Evolutionary conservation across 2,113 vertebrate genomes (phyloP).

Genomic region (Gymnocephalus cernua): DNA sequence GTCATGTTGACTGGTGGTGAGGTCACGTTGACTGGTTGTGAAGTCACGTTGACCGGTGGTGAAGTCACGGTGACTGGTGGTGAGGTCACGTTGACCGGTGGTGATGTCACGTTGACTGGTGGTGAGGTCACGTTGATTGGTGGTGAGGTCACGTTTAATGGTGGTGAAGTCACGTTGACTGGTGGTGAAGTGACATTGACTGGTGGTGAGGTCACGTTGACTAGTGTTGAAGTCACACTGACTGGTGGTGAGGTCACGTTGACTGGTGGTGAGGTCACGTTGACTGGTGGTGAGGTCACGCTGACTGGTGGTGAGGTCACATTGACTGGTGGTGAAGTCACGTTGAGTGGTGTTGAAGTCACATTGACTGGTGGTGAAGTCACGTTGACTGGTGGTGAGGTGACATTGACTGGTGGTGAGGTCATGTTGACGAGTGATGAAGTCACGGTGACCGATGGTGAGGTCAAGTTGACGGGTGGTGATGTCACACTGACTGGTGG

Average conservation of each 20-base stretch:
- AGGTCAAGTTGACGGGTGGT: background rate
- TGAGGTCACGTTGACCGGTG: too few species aligned
- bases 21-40: too few species aligned
- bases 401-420: background rate
- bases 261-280: background rate
- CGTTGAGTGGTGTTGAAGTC: background rate
- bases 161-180: background rate
- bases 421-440: background rate
- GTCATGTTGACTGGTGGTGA: too few species aligned
- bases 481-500: background rate
- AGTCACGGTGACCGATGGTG: background rate
- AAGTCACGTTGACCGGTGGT: too few species aligned
- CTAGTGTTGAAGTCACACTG: background rate
- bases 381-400: fast-evolving
- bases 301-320: background rate
- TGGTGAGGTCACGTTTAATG: background rate
- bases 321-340: background rate
- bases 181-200: background rate
- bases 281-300: background rate
- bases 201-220: background rate
- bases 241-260: fast-evolving
- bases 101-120: too few species aligned
- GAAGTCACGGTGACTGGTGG: too few species aligned
- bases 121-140: too few species aligned
- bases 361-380: background rate